Evolutionary conservation across 2,888 invertebrate genomes (phyloP).

Genomic region (Halocaridina rubra): DNA sequence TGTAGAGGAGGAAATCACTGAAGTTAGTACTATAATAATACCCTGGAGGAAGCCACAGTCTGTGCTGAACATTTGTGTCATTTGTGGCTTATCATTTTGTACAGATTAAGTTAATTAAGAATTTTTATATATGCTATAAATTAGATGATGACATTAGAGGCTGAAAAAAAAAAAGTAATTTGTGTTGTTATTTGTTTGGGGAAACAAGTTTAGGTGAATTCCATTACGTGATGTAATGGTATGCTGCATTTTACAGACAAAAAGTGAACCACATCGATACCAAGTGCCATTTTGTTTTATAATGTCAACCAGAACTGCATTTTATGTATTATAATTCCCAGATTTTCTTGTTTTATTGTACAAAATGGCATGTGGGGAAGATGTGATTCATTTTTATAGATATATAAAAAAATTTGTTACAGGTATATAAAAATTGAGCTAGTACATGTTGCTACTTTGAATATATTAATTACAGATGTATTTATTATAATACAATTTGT

Average conservation of each 20-base stretch:
- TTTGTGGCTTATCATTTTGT: conserved; percentile 53
- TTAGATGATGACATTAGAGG: conserved; percentile 55
- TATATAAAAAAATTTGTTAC: too few relatives aligned
- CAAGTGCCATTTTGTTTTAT: too few relatives aligned
- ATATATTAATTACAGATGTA: conserved; percentile 2
- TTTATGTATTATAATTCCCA: too few relatives aligned
- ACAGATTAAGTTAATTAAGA: conserved; percentile 48
- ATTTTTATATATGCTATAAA: conserved; percentile 58
- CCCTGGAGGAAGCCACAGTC: conserved; percentile 31
- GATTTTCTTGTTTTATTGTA: too few relatives aligned
- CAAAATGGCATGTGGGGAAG: too few relatives aligned
- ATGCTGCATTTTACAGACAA: too few relatives aligned
- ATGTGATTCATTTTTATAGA: too few relatives aligned
- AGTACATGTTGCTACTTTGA: background rate
- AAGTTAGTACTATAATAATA: conserved; percentile 25
- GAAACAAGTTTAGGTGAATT: too few relatives aligned
- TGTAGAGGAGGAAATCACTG: conserved; percentile 46
- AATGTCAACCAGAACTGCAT: too few relatives aligned
- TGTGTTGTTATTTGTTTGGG: conserved; percentile 36
- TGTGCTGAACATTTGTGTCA: conserved; percentile 27
- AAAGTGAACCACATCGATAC: too few relatives aligned
- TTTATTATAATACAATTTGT: conserved; percentile 13
- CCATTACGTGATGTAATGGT: too few relatives aligned
- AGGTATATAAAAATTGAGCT: background rate
- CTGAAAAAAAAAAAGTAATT: conserved; percentile 16